A percentile compares a stretch with the other conserved stretches of the same genome.
phyloP scores from a whole-genome alignment of 2,888 invertebrate genomes.

The Deroplatys truncata region DNA sequence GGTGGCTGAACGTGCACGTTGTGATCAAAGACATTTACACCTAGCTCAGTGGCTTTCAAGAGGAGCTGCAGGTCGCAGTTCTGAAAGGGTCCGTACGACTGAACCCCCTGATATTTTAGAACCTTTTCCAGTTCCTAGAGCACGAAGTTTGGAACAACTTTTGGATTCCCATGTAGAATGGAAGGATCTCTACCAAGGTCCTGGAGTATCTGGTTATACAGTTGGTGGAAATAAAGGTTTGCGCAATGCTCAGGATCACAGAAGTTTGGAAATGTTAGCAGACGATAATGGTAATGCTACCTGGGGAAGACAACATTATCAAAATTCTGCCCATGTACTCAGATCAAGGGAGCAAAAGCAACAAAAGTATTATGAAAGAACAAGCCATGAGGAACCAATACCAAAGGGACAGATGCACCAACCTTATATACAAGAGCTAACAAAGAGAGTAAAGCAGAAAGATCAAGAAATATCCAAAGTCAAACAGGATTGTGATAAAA shows the following conservation, averaged over 20 bases:
- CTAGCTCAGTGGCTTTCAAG: constrained; percentile 67
- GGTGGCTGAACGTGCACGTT: constrained; percentile 58
- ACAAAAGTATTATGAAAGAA: background rate
- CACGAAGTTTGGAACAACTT: constrained; percentile 67
- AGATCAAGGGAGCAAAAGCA: background rate
- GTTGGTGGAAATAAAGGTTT: background rate
- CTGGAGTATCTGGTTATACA: background rate
- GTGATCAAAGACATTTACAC: constrained; percentile 60
- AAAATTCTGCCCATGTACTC: constrained; percentile 6
- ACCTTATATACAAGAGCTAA: constrained; percentile 16
- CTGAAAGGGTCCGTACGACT: constrained; percentile 49
- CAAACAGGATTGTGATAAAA: constrained; percentile 20
- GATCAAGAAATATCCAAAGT: background rate
- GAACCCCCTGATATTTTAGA: constrained; percentile 49
- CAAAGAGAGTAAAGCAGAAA: constrained; percentile 1
- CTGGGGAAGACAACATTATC: constrained; percentile 18
- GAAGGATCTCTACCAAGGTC: constrained; percentile 30
- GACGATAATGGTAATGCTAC: constrained; percentile 3
- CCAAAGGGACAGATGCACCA: background rate
- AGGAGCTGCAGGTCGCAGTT: constrained; percentile 57
- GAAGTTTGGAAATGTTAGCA: constrained; percentile 16
- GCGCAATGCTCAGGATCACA: background rate
- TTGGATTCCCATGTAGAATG: constrained; percentile 45
- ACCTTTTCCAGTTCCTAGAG: constrained; percentile 54
- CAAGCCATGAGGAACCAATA: background rate